phyloP scores from a whole-genome alignment of 1,140 invertebrate species.

The Drosophila lacteicornis region DNA sequence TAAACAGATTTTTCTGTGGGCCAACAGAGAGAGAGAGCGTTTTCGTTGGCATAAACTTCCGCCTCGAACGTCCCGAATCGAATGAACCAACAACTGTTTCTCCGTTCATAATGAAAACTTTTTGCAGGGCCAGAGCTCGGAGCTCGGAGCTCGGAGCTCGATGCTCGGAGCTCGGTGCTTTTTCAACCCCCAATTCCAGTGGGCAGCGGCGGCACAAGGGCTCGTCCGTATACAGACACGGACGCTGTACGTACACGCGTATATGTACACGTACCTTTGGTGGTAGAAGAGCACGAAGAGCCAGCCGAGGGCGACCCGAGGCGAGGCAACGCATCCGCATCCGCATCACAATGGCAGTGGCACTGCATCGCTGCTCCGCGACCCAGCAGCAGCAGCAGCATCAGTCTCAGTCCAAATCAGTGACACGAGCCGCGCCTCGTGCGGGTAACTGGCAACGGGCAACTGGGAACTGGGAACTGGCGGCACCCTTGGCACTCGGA shows the following conservation, averaged over 20 bases:
- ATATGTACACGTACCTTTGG: conserved; percentile 3
- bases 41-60: conserved; percentile 65
- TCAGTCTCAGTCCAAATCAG: conserved; percentile 50
- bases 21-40: conserved; percentile 16
- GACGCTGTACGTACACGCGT: conserved; percentile 18
- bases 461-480: conserved; percentile 27
- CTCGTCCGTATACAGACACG: conserved; percentile 3
- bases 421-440: conserved; percentile 76
- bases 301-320: background rate
- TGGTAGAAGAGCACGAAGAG: background rate
- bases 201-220: conserved; percentile 35
- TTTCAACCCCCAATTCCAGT: conserved; percentile 73
- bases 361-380: conserved; percentile 35
- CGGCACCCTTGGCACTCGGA: conserved; percentile 25
- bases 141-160: conserved; percentile 6
- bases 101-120: conserved; percentile 84
- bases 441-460: conserved; percentile 17
- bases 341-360: conserved; percentile 30
- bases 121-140: conserved; percentile 40
- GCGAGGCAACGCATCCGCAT: conserved; percentile 34
- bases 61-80: conserved; percentile 81
- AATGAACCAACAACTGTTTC: conserved; percentile 82
- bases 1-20: conserved; percentile 13
- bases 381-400: conserved; percentile 12
- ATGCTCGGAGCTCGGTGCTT: conserved; percentile 20